Base-by-base conservation (phyloP, 2,888 invertebrate species). In the Diarsia brunnea region DNA sequence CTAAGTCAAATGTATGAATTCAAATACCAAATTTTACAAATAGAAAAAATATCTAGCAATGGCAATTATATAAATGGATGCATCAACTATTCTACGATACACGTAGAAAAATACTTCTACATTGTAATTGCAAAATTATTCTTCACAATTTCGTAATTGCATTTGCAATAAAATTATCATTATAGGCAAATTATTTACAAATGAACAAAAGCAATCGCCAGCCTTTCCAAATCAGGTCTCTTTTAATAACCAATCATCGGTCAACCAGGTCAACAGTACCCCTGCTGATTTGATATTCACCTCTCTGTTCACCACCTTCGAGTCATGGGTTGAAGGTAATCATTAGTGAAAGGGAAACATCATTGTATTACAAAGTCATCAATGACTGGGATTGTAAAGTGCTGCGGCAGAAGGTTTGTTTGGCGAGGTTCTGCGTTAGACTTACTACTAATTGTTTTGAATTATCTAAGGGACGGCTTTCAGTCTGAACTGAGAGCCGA, bases 341-440 rank as follows among this genome's bases (percentile, higher is more conserved):
- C 84, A 89, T 86, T 81, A 88, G 92, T 91, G 92, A 92, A 92
- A 91, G 92, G 90, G 84, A 90, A 89, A 90, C 89, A 89, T 84
- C 80, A 80, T 87, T 79, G 86, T 82, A 43, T 79, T 78, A 82
- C 79, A 67, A 81, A 78, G 81, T 79, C 68, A 75, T 77, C 78
- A 84, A 76, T 84, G 74, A 63, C 10, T 74, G 55, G 12, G 11
- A 51, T 27, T 24, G 43, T 69, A 61, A 31, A 83, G 63, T 64
- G 55, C 19, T 27, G 11, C 0, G 10, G 38, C 77, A 87, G 76
- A 75, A 83, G 86, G 79, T 27, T 12, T 14, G 14, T n/a, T 79
- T 49, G 0, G 43, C 2, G 14, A 24, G 7, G 16, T 27, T 58
- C 0, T n/a, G 55, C 0, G 12, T 24, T 55, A 12, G 24, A 24